Evolutionary conservation across 2,113 vertebrate species (phyloP).

Genomic region (Sphyrna mokarran): DNA sequence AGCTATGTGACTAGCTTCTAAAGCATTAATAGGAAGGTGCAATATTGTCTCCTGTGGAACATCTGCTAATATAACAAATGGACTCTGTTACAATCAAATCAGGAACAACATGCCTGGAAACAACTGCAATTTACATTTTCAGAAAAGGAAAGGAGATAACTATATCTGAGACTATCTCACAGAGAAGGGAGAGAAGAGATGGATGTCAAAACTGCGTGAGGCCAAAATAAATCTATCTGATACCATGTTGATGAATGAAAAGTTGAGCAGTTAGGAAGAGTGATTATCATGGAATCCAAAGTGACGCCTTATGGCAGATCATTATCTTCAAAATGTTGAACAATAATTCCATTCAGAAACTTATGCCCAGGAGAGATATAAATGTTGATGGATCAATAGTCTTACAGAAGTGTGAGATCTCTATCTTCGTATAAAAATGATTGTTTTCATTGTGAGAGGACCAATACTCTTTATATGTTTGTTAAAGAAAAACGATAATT

Average conservation of each 20-base stretch:
- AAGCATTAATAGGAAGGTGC: neutral
- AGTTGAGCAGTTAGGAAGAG: neutral
- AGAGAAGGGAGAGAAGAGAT: neutral
- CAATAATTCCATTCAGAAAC: neutral
- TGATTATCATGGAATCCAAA: neutral
- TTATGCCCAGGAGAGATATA: neutral
- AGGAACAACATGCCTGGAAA: neutral
- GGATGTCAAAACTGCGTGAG: neutral
- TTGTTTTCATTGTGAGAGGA: neutral
- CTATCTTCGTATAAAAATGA: neutral
- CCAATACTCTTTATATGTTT: neutral
- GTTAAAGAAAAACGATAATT: neutral
- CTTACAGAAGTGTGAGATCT: neutral
- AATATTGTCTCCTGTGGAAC: neutral
- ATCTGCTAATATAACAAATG: neutral
- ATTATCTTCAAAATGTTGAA: neutral
- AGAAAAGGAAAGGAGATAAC: neutral
- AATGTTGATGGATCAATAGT: neutral
- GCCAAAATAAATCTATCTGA: neutral
- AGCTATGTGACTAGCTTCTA: neutral
- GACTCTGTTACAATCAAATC: neutral
- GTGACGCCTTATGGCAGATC: neutral
- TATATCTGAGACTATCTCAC: neutral
- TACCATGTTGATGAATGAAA: too few relatives aligned
- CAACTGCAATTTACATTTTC: neutral